Evolutionary conservation across 2,888 invertebrate species (phyloP).

Genomic region (Dimorphilus gyrociliatus): DNA sequence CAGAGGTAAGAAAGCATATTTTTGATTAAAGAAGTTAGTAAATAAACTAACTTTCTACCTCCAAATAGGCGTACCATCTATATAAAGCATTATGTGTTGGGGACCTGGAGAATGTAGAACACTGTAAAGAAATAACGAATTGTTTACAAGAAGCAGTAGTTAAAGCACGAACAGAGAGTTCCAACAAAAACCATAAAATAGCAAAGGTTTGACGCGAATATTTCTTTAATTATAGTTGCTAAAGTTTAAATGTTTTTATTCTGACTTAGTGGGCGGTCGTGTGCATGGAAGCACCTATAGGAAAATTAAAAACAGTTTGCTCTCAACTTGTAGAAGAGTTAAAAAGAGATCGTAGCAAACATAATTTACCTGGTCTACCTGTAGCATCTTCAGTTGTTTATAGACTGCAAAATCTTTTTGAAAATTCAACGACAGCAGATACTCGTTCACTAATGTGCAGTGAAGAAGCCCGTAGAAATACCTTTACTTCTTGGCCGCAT

Average conservation of each 20-base stretch:
- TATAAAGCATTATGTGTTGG: too few relatives aligned
- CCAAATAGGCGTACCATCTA: too few relatives aligned
- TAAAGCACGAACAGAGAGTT: too few relatives aligned
- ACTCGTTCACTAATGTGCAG: slow-evolving; percentile 56
- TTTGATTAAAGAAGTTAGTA: too few relatives aligned
- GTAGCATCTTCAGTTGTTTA: slow-evolving; percentile 77
- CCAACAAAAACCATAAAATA: too few relatives aligned
- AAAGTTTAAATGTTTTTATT: too few relatives aligned
- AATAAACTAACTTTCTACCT: too few relatives aligned
- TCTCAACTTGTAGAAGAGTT: slow-evolving; percentile 63
- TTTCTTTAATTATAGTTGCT: too few relatives aligned
- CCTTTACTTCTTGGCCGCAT: slow-evolving; percentile 85
- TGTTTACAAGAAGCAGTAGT: too few relatives aligned
- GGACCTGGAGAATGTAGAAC: too few relatives aligned
- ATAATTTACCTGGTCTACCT: slow-evolving; percentile 66
- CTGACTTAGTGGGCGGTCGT: slow-evolving; percentile 71
- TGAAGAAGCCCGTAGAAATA: slow-evolving; percentile 71
- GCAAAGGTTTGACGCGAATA: too few relatives aligned
- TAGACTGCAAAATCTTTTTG: slow-evolving; percentile 41
- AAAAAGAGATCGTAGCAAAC: slow-evolving; percentile 52
- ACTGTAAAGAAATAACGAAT: too few relatives aligned
- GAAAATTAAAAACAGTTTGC: slow-evolving; percentile 60
- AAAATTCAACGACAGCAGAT: slow-evolving; percentile 9
- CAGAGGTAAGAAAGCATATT: slow-evolving; percentile 49
- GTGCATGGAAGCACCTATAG: slow-evolving; percentile 61